Conservation (phyloP, 1,140 invertebrate genomes). For the Euwallacea similis region DNA sequence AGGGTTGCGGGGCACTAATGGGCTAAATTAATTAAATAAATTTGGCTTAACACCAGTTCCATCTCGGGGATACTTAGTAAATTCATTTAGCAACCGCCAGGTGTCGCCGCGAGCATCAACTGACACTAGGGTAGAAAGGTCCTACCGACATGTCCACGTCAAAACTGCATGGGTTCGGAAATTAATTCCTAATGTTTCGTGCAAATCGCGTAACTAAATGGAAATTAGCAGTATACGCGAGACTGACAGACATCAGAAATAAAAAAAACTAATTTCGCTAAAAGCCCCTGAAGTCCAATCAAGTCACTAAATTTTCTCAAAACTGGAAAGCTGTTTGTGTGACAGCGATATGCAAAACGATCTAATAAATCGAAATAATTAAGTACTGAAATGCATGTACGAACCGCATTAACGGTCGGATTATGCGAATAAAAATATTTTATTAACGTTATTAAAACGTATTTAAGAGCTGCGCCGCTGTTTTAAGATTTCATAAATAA, state of each 20-base stretch:
- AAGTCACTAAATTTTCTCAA: constrained; percentile 5
- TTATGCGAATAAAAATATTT: constrained; percentile 17
- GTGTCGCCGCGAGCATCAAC: no score
- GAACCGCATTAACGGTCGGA: constrained; percentile 3
- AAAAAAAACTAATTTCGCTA: constrained; percentile 3
- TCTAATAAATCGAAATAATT: constrained; percentile 19
- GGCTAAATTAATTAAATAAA: no score
- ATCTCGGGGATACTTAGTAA: no score
- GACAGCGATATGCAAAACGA: constrained; percentile 6
- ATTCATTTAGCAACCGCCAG: no score
- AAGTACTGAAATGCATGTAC: constrained; percentile 19
- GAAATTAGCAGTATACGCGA: no score
- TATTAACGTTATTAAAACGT: constrained; percentile 12
- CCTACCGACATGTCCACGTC: no score
- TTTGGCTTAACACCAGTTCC: no score
- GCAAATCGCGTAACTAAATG: no score
- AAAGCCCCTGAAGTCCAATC: constrained; percentile 4
- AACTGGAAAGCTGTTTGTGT: neutral
- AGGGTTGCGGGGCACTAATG: no score
- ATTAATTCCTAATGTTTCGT: no score
- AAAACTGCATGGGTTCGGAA: no score
- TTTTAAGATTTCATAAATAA: constrained; percentile 14
- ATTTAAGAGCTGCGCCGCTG: constrained; percentile 8
- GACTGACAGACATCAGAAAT: neutral
- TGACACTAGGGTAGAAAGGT: no score